Percentiles rank a stretch among this genome's conserved stretches.
Evolutionary conservation across 53 echinoderm and acorn worm genomes (phyloP).

Genomic region (Henricia sp.): DNA sequence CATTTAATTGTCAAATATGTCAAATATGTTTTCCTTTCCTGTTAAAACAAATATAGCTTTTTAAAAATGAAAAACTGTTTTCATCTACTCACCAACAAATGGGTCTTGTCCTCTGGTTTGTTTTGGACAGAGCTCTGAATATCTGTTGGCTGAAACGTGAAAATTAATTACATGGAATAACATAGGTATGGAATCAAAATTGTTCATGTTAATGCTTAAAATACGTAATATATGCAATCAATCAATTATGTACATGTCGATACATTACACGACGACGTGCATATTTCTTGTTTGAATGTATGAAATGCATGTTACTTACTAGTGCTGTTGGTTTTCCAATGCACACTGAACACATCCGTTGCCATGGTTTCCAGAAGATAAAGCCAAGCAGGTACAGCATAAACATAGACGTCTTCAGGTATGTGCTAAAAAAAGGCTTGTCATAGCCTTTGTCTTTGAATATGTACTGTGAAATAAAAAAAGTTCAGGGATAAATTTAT

Average conservation of each 20-base stretch:
- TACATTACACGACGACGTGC: no score
- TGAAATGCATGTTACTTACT: conserved; percentile 54
- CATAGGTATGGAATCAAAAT: no score
- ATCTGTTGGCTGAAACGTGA: conserved; percentile 29
- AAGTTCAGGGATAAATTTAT: no score
- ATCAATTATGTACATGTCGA: no score
- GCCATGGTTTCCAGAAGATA: conserved; percentile 99
- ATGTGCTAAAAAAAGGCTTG: conserved; percentile 99
- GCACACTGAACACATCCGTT: conserved; percentile 87
- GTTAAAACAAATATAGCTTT: not conserved
- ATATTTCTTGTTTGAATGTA: not conserved
- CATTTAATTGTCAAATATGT: no score
- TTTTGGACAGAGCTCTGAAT: conserved; percentile 18
- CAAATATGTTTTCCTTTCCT: not conserved
- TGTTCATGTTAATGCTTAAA: no score
- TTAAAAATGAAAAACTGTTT: not conserved
- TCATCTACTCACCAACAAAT: conserved; percentile 20
- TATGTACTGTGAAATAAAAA: conserved; percentile 69
- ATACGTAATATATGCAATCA: no score
- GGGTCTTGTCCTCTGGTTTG: conserved; percentile 31
- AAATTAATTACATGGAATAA: no score
- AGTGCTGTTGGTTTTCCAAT: conserved; percentile 75
- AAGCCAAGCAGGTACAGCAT: conserved; percentile 98
- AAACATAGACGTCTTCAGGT: conserved; percentile 97
- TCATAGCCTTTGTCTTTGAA: conserved; percentile 81